Evolutionary conservation across 2,113 vertebrate genomes (phyloP).

Genomic region (Trematocara stigmaticum): DNA sequence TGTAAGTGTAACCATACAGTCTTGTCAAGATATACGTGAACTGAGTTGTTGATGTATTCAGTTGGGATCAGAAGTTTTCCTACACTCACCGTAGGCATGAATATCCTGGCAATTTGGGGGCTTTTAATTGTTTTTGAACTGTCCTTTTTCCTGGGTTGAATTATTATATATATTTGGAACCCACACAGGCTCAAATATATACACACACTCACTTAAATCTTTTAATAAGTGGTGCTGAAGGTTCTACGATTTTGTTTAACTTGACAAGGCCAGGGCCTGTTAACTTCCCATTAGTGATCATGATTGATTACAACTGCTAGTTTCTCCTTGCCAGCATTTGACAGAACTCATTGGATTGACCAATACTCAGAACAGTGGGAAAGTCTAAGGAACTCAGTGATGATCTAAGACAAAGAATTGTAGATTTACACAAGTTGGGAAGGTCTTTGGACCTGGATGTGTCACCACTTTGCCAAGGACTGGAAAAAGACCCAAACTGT

Average conservation of each 20-base stretch:
- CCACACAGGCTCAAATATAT: neutral
- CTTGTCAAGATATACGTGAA: neutral
- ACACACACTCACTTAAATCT: neutral
- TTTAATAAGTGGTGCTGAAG: neutral
- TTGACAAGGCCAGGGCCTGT: neutral
- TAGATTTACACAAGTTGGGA: neutral
- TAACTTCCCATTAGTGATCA: neutral
- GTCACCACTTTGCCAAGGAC: neutral
- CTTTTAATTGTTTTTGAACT: neutral
- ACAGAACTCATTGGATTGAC: neutral
- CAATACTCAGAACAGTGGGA: neutral
- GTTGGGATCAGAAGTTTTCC: neutral
- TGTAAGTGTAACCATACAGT: neutral
- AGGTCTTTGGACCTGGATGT: neutral
- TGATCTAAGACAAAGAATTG: neutral
- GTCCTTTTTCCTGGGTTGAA: neutral
- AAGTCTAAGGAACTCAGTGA: neutral
- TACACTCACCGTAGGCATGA: rapidly evolving
- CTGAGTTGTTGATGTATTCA: neutral
- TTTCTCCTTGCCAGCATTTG: neutral
- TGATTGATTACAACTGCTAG: neutral
- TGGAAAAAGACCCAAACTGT: neutral
- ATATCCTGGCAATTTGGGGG: neutral
- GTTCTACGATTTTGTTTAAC: rapidly evolving
- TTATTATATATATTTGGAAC: neutral